A percentile compares a stretch with the other conserved stretches of the same genome.
Conservation (phyloP, 2,888 invertebrate genomes). For the Sarcophaga subvicina region DNA sequence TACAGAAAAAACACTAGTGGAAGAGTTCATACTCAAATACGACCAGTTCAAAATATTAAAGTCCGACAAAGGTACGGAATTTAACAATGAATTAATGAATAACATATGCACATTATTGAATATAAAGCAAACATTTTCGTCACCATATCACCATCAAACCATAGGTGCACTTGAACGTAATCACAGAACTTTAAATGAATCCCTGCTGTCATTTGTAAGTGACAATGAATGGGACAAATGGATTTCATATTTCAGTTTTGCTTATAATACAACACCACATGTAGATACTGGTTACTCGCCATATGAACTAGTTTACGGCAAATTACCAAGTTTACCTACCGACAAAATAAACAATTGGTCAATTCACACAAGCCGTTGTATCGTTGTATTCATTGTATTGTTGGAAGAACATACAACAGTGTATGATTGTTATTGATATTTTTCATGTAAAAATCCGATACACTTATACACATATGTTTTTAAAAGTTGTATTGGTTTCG, state of each 20-base stretch:
- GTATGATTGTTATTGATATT: too few relatives aligned
- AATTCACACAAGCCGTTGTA: too few relatives aligned
- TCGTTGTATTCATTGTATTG: too few relatives aligned
- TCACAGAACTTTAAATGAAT: not conserved
- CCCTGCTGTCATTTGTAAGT: not conserved
- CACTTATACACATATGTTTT: too few relatives aligned
- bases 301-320: not conserved
- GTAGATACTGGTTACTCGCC: constrained; percentile 8
- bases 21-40: too few relatives aligned
- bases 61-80: constrained; percentile 20
- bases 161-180: constrained; percentile 16
- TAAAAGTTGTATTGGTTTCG: too few relatives aligned
- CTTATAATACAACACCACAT: constrained; percentile 16
- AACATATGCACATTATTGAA: constrained; percentile 8
- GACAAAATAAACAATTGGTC: too few relatives aligned
- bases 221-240: too few relatives aligned
- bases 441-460: too few relatives aligned
- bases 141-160: constrained; percentile 34
- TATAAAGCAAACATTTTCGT: constrained; percentile 10
- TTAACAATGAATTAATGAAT: constrained; percentile 2
- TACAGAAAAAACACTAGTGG: too few relatives aligned
- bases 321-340: not conserved
- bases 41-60: constrained; percentile 22
- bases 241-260: constrained; percentile 18
- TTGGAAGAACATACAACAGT: too few relatives aligned